Evolutionary conservation across 2,888 invertebrate genomes (phyloP), one percentile per base, ranked within the genome.

Genomic region (Drosophila bunnanda): DNA sequence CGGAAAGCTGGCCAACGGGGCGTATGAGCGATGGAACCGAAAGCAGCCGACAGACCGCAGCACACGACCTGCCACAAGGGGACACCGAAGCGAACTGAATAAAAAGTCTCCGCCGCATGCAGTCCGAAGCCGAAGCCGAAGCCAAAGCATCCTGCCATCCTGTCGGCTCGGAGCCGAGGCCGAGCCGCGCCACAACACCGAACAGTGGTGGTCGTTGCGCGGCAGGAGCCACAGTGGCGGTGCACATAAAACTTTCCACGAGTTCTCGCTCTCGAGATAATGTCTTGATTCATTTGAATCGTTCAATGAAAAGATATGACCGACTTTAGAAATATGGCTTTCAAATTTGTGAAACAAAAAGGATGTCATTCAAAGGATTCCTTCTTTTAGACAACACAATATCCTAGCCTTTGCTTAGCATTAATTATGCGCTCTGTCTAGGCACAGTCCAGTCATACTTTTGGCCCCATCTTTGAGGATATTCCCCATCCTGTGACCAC

Each of bases 51-150:
- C 30, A 32, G n/a, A 13, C 10, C 32, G 48, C 52, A 48, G 44
- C 44, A 30, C 53, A 74, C 77, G 73, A 83, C 82, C 79, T 79
- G 86, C 80, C 75, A 76, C 83, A 82, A 73, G 79, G 82, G 79
- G 77, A 77, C 71, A 78, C 76, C 71, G 77, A 82, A 56, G 74
- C 69, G 67, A 80, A 83, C 82, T 83, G 80, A 85, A 25, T 22
- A 20, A 7, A 3, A 4, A 54, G 60, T 25, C 74, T 46, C 43
- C 43, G 32, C 34, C 54, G 13, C 58, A 50, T 68, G 36, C 41
- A 28, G 43, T 77, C 79, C 80, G 72, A 71, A 17, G 38, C 36
- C 58, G 58, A 59, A 38, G 38, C 20, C 39, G 10, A n/a, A n/a
- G n/a, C 38, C 36, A 15, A 15, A 36, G 15, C 34, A 13, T 41